Base-by-base conservation (phyloP, 1,140 invertebrate species). In the Eurosta solidaginis region DNA sequence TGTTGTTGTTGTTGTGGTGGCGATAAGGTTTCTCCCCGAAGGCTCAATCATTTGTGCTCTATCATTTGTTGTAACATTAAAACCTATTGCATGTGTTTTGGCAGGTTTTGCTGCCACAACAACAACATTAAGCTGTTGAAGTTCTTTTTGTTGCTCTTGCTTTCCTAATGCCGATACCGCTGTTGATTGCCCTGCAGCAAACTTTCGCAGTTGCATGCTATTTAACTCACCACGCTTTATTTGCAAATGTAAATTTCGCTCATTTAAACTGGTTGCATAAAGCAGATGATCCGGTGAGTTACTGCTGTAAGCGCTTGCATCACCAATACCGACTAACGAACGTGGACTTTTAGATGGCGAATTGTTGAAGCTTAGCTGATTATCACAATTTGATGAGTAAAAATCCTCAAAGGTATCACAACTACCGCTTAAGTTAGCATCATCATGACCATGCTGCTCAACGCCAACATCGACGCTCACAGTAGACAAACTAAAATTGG, bases 321-420 rank as follows among this genome's bases (percentile, higher is more conserved):
- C 45, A 25, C 22, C 76, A 45, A 79, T 77, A 49, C 81, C 74
- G 59, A 52, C 77, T 22, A 79, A 36, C n/a, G 76, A 76, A 25
- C 78, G 81, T 27, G 81, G 80, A 79, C 81, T 81, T 80, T 82
- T 82, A 68, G 78, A 81, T 25, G 81, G 77, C 29, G 80, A 81
- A 63, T 81, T 81, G 45, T 81, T 81, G 49, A 79, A 80, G 74
- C 82, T 83, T 27, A 83, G 59, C 79, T 82, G 80, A 78, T 80
- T 81, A 80, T 83, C 82, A 80, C 82, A 83, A 47, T 81, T 79
- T 12, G 78, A 79, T 47, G 82, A 83, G 76, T 83, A 83, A 63
- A 78, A 82, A 77, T 82, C 82, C 45, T 79, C 81, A 80, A 68
- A 77, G 29, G 54, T 27, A 59, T 78, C 63, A 45, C 63, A 17